phyloP scores from a whole-genome alignment of 2,797 vertebrate species.

The Sebastolobus altivelis region DNA sequence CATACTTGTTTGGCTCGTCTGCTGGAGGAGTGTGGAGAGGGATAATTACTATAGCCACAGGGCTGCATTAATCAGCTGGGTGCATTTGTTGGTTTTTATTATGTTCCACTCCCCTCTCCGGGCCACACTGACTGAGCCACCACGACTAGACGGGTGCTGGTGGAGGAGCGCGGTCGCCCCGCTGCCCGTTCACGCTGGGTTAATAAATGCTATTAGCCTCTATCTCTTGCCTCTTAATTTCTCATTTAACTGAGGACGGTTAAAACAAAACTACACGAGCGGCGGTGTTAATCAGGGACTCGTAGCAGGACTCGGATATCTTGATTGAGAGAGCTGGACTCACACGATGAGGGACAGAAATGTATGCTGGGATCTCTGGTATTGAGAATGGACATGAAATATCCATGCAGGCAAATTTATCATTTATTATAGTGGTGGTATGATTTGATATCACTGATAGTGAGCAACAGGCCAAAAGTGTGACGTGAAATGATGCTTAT shows the following conservation, averaged over 20 bases:
- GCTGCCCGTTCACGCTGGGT: conserved; percentile 76
- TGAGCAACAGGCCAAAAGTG: conserved; percentile 1
- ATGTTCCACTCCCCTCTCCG: conserved; percentile 80
- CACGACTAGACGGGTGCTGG: conserved; percentile 50
- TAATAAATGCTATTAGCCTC: conserved; percentile 85
- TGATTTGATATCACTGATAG: conserved; percentile 6
- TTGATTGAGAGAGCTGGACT: conserved; percentile 67
- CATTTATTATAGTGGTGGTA: background rate
- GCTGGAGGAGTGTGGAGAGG: conserved; percentile 87
- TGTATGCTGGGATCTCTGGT: conserved; percentile 33
- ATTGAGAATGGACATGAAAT: conserved; percentile 24
- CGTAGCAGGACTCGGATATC: conserved; percentile 57
- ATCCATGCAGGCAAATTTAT: conserved; percentile 15
- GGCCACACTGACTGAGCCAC: conserved; percentile 57
- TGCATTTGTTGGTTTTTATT: conserved; percentile 93
- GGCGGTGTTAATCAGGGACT: conserved; percentile 75
- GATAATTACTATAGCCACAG: conserved; percentile 96
- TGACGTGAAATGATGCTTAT: background rate
- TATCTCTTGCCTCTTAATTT: conserved; percentile 81
- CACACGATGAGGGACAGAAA: conserved; percentile 47
- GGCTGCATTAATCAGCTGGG: conserved; percentile 93
- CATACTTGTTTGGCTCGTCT: conserved; percentile 73
- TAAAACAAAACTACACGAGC: conserved; percentile 69
- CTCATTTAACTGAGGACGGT: conserved; percentile 75
- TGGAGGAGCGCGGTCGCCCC: conserved; percentile 50